A percentile compares a stretch with the other conserved stretches of the same genome.
Conservation (phyloP, 2,113 vertebrate genomes). For the Hemiscyllium ocellatum region DNA sequence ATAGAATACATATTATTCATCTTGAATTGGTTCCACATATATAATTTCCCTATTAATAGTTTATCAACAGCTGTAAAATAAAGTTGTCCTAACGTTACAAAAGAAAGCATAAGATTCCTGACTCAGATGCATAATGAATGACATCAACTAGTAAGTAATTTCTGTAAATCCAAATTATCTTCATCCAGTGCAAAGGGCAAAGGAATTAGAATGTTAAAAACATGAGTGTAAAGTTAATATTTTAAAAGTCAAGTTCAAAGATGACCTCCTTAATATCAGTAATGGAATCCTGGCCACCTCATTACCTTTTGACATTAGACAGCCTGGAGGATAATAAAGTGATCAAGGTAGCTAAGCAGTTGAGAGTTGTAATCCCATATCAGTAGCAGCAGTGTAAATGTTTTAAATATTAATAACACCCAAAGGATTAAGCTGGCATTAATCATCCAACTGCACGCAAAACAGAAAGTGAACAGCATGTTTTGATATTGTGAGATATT, state of each 20-base stretch:
- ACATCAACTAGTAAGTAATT: background rate
- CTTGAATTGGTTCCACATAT: background rate
- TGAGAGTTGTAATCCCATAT: conserved; percentile 34
- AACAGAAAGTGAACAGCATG: conserved; percentile 35
- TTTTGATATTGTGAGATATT: conserved; percentile 31
- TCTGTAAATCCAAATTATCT: background rate
- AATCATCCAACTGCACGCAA: conserved; percentile 26
- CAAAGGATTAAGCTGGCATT: conserved; percentile 32
- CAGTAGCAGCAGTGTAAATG: conserved; percentile 26
- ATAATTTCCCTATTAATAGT: conserved; percentile 27
- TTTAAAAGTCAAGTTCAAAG: conserved; percentile 20
- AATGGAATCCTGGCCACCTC: background rate
- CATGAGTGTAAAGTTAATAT: conserved; percentile 1
- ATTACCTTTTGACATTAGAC: conserved; percentile 19
- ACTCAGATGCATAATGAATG: conserved; percentile 8
- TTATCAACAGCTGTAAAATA: background rate
- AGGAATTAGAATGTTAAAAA: background rate
- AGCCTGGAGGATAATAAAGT: conserved; percentile 16
- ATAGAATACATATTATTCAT: background rate
- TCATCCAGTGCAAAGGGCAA: background rate
- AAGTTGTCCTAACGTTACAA: background rate
- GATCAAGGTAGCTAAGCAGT: conserved; percentile 31
- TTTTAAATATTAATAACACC: conserved; percentile 38
- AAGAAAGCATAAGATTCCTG: background rate
- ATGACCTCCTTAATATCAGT: conserved; percentile 31